Conservation (phyloP, 2,113 vertebrate species). For the Apteryx owenii region DNA sequence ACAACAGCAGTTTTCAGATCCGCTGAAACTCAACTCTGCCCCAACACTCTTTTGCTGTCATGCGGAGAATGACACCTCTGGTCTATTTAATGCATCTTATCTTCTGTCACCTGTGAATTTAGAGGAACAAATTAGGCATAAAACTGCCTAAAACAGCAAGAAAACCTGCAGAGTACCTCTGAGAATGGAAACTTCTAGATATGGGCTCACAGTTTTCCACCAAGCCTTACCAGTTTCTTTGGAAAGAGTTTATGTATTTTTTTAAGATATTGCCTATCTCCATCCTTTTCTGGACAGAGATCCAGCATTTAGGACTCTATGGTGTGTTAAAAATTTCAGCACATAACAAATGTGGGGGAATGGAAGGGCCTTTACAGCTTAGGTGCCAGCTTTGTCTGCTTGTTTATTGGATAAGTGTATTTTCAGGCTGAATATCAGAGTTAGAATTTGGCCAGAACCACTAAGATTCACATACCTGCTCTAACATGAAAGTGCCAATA, state of each 20-base stretch:
- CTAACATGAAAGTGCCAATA: background rate
- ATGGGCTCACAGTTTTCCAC: background rate
- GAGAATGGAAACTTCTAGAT: background rate
- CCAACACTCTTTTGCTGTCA: background rate
- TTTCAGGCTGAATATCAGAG: background rate
- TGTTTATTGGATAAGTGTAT: background rate
- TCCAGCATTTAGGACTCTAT: background rate
- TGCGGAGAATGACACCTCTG: background rate
- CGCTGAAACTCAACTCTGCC: background rate
- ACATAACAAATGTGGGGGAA: background rate
- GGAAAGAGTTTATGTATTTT: background rate
- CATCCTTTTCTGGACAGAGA: background rate
- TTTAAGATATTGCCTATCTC: background rate
- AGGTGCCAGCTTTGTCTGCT: background rate
- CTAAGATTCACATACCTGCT: background rate
- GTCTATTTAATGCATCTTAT: background rate
- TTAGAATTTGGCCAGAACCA: background rate
- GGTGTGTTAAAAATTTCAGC: background rate
- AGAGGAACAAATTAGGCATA: background rate
- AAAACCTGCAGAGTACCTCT: background rate
- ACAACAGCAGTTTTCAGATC: background rate
- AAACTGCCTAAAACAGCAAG: background rate
- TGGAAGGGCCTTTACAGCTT: background rate
- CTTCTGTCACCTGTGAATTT: background rate
- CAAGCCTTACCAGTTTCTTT: background rate